Conservation (phyloP, 2,113 vertebrate genomes). For the Dissostichus mawsoni region DNA sequence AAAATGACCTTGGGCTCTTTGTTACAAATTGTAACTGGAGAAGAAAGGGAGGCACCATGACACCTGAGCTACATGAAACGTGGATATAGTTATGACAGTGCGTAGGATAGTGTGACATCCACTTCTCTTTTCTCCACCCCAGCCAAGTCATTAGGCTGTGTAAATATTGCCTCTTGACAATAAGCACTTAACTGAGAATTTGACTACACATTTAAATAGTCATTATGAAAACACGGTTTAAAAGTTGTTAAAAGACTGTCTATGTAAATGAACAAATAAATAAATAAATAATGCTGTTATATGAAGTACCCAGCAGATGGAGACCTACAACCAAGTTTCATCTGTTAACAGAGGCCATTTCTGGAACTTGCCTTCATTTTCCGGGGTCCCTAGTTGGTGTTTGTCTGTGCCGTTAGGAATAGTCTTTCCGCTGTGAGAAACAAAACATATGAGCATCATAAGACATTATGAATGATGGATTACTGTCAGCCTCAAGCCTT, state of each 20-base stretch:
- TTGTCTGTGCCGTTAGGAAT: conserved; percentile 89
- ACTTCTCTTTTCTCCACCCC: conserved; percentile 14
- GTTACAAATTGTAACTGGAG: conserved; percentile 70
- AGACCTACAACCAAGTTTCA: conserved; percentile 18
- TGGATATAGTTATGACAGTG: conserved; percentile 62
- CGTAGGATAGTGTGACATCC: conserved; percentile 54
- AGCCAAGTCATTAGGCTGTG: conserved; percentile 23
- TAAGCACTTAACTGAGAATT: conserved; percentile 25
- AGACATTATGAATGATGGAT: background rate
- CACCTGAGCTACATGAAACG: conserved; percentile 58
- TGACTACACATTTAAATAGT: conserved; percentile 4
- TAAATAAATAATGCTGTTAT: background rate
- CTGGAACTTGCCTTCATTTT: conserved; percentile 89
- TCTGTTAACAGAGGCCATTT: conserved; percentile 8
- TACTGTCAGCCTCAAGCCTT: background rate
- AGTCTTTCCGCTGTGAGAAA: conserved; percentile 88
- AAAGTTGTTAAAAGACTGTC: background rate
- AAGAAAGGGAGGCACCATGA: conserved; percentile 53
- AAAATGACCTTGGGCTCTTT: conserved; percentile 51
- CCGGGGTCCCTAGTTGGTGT: conserved; percentile 82
- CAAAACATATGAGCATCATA: background rate
- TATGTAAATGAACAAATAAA: background rate
- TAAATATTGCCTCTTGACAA: conserved; percentile 21
- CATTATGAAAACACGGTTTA: background rate
- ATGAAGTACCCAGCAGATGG: conserved; percentile 63